phyloP scores from a whole-genome alignment of 2,797 vertebrate genomes.

The Anniella stebbinsi region DNA sequence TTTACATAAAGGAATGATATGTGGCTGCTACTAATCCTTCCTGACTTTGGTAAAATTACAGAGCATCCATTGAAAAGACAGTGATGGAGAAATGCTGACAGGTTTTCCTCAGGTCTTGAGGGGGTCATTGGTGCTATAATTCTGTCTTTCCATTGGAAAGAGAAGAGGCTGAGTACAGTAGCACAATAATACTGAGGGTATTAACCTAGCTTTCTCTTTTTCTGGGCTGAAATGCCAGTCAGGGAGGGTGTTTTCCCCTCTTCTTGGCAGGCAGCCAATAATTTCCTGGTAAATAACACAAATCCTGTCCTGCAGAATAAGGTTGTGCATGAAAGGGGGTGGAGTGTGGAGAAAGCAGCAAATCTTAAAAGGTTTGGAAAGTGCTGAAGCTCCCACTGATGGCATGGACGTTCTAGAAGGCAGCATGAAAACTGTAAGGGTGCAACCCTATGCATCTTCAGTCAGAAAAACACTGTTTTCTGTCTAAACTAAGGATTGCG shows the following conservation, averaged over 20 bases:
- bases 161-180: slow-evolving; percentile 48
- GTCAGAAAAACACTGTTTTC: too few species aligned
- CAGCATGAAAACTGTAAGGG: background rate
- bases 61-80: slow-evolving; percentile 28
- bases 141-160: slow-evolving; percentile 50
- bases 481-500: too few species aligned
- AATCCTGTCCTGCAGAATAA: slow-evolving; percentile 52
- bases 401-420: background rate
- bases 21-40: slow-evolving; percentile 57
- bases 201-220: slow-evolving; percentile 57
- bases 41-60: slow-evolving; percentile 59
- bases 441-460: background rate
- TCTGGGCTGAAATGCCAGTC: slow-evolving; percentile 54
- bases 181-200: slow-evolving; percentile 51
- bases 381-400: background rate
- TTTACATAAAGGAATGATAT: slow-evolving; percentile 52
- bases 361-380: background rate
- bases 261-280: slow-evolving; percentile 56
- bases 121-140: slow-evolving; percentile 51
- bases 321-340: slow-evolving; percentile 34
- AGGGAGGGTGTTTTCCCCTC: slow-evolving; percentile 46
- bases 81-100: slow-evolving; percentile 26
- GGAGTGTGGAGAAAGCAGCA: background rate
- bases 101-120: slow-evolving; percentile 41
- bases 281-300: slow-evolving; percentile 61